phyloP scores from a whole-genome alignment of 2,888 invertebrate species.

The Linyphia triangularis region DNA sequence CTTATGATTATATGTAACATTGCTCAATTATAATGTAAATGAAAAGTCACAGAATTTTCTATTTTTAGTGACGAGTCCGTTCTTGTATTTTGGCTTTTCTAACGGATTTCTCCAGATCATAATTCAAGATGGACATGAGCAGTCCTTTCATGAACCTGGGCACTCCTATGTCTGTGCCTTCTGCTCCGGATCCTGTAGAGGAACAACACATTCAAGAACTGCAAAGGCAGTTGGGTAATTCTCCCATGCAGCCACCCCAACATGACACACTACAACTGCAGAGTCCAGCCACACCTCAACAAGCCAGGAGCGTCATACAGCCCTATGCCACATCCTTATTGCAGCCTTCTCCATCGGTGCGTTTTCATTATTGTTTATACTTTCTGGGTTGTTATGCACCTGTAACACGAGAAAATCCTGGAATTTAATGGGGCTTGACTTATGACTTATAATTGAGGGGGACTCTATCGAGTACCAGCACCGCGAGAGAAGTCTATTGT shows the following conservation, averaged over 20 bases:
- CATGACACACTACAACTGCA: slow-evolving; percentile 62
- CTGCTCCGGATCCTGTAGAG: slow-evolving; percentile 75
- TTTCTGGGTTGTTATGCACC: no score
- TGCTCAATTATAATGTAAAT: no score
- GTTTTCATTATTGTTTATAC: no score
- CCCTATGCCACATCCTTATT: slow-evolving; percentile 80
- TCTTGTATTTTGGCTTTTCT: no score
- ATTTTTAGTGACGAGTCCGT: no score
- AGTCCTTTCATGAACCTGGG: slow-evolving; percentile 72
- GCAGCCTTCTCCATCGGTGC: slow-evolving; percentile 94
- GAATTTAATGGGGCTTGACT: background rate
- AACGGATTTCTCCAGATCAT: no score
- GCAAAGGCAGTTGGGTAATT: slow-evolving; percentile 76
- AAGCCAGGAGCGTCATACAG: slow-evolving; percentile 74
- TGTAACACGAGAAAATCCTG: no score
- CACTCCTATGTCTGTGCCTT: slow-evolving; percentile 71
- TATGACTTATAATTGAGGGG: background rate
- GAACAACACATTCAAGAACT: slow-evolving; percentile 77
- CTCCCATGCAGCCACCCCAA: slow-evolving; percentile 76
- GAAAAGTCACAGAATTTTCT: no score
- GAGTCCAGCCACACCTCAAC: slow-evolving; percentile 55
- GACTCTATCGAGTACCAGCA: no score
- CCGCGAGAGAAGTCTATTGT: no score
- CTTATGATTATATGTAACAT: no score
- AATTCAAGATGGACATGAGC: slow-evolving; percentile 66